Percentiles rank a stretch among this genome's conserved stretches.
Evolutionary conservation across 1,140 invertebrate species (phyloP).

Genomic region (Sesamia nonagrioides): DNA sequence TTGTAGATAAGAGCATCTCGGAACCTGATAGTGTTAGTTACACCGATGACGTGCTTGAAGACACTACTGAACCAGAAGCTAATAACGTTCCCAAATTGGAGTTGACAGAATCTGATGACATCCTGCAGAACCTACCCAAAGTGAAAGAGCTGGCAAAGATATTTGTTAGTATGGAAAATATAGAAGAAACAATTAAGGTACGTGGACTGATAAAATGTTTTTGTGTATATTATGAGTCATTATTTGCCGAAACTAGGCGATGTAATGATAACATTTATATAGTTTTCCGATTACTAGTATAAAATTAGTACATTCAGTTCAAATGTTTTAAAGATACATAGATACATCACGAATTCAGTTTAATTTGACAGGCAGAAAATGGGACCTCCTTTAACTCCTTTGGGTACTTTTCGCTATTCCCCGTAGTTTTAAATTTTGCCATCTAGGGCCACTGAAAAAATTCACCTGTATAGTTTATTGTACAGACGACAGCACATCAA

Average conservation of each 20-base stretch:
- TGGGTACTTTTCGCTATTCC: no score
- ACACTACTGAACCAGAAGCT: constrained; percentile 50
- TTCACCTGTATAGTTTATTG: no score
- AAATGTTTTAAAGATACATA: neutral
- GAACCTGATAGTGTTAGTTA: constrained; percentile 68
- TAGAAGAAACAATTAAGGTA: constrained; percentile 79
- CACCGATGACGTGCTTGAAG: constrained; percentile 59
- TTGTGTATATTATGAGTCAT: constrained; percentile 18
- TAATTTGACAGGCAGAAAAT: no score
- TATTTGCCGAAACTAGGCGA: neutral
- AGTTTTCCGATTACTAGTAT: neutral
- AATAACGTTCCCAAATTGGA: constrained; percentile 61
- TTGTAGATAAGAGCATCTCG: constrained; percentile 73
- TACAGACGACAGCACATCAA: no score
- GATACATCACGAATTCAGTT: no score
- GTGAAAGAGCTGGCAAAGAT: constrained; percentile 86
- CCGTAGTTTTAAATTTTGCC: no score
- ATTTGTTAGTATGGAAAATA: constrained; percentile 81
- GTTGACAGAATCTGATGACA: constrained; percentile 73
- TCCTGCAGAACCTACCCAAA: constrained; percentile 78
- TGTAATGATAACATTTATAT: neutral
- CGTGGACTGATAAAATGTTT: constrained; percentile 42
- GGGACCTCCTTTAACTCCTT: no score
- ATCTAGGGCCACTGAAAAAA: no score
- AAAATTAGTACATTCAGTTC: neutral